Percentiles rank a stretch among this genome's conserved stretches.
Conservation (phyloP, 2,113 vertebrate genomes). For the Chrysemys picta region DNA sequence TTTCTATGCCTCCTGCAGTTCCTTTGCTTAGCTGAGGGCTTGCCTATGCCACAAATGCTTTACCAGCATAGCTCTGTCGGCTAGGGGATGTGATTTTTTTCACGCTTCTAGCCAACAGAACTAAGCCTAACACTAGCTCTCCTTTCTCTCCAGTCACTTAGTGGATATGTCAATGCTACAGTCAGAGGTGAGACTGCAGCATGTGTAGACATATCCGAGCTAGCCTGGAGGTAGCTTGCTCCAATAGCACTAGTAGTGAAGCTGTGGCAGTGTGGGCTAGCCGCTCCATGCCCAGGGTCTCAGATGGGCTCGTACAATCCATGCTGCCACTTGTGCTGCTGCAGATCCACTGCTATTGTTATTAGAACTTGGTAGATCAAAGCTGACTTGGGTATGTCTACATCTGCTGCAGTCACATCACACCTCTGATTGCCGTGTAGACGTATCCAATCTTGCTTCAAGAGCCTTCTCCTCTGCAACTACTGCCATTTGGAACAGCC, state of each 20-base stretch:
- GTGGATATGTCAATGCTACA: neutral
- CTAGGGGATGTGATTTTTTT: neutral
- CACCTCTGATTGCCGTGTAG: neutral
- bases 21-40: neutral
- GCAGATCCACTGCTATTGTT: neutral
- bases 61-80: neutral
- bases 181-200: neutral
- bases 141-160: neutral
- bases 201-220: no score
- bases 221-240: no score
- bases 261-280: neutral
- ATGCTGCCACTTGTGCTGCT: neutral
- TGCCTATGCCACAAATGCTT: neutral
- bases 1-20: neutral
- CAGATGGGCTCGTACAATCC: neutral
- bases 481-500: slow-evolving; percentile 17
- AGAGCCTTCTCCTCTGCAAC: neutral
- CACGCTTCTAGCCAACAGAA: neutral
- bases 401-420: neutral
- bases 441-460: neutral
- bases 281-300: neutral
- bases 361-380: neutral
- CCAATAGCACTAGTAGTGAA: no score
- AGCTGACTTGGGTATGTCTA: neutral
- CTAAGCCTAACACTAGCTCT: neutral